Percentiles rank a stretch among this genome's conserved stretches.
Evolutionary conservation across 2,113 vertebrate genomes (phyloP).

Genomic region (Myrmecophaga tridactyla): DNA sequence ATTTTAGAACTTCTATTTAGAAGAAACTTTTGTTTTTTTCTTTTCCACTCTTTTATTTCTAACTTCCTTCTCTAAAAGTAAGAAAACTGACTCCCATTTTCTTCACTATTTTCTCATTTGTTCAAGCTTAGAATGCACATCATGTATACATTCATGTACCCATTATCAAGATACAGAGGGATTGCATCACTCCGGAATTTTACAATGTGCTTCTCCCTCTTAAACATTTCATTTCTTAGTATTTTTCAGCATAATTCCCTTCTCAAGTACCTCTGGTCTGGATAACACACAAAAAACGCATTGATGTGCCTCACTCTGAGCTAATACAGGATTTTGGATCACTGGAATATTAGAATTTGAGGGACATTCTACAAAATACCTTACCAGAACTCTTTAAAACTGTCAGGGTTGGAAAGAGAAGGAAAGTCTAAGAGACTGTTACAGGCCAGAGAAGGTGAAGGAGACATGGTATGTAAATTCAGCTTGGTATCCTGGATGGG

Average conservation of each 20-base stretch:
- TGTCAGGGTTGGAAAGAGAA: not conserved
- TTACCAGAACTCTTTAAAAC: not conserved
- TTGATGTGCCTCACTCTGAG: not conserved
- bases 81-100: not conserved
- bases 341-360: not conserved
- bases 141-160: too few relatives aligned
- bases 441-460: not conserved
- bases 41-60: not conserved
- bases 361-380: not conserved
- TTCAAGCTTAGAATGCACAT: not conserved
- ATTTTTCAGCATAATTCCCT: not conserved
- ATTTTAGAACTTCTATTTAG: not conserved
- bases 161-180: not conserved
- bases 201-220: not conserved
- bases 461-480: not conserved
- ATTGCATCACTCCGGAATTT: not conserved
- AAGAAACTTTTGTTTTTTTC: not conserved
- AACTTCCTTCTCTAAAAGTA: not conserved
- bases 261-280: not conserved
- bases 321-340: not conserved
- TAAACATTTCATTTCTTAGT: not conserved
- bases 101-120: not conserved
- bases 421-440: not conserved
- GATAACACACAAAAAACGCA: not conserved
- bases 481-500: not conserved